A percentile compares a stretch with the other conserved stretches of the same genome.
phyloP scores from a whole-genome alignment of 2,113 vertebrate genomes.

The Maccullochella peelii region DNA sequence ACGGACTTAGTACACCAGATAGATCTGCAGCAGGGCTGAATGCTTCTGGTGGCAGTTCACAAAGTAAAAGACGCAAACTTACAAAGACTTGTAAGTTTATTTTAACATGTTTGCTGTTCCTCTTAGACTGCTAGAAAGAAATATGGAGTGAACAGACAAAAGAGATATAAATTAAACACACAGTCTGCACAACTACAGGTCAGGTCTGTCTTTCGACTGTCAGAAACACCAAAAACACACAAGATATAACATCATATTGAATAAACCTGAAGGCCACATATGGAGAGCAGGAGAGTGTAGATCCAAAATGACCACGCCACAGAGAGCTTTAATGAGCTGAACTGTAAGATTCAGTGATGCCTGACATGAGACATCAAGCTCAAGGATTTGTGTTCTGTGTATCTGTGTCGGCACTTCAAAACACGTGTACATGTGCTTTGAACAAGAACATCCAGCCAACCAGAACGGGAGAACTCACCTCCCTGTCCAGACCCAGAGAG shows the following conservation, averaged over 20 bases:
- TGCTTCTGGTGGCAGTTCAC: slow-evolving; percentile 30
- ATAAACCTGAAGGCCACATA: background rate
- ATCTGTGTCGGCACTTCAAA: background rate
- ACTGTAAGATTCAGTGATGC: slow-evolving; percentile 18
- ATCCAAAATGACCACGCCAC: background rate
- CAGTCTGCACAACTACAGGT: background rate
- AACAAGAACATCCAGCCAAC: slow-evolving; percentile 7
- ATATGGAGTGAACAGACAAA: fast-evolving
- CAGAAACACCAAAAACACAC: background rate
- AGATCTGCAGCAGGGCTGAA: slow-evolving; percentile 53
- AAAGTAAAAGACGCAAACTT: slow-evolving; percentile 33
- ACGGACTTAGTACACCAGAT: slow-evolving; percentile 66
- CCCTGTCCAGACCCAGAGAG: background rate
- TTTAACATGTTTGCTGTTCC: background rate
- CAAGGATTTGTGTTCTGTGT: slow-evolving; percentile 1
- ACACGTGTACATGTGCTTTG: background rate
- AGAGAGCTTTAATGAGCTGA: slow-evolving; percentile 29
- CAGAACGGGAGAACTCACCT: slow-evolving; percentile 18
- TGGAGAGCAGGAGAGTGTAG: background rate
- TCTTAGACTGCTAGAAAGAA: background rate
- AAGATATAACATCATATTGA: background rate
- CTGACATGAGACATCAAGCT: slow-evolving; percentile 23
- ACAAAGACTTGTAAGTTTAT: slow-evolving; percentile 16
- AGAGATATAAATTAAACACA: background rate
- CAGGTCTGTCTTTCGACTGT: background rate